Conservation (phyloP, 35 echinoderm and acorn worm genomes). For the Hemicentrotus pulcherrimus region DNA sequence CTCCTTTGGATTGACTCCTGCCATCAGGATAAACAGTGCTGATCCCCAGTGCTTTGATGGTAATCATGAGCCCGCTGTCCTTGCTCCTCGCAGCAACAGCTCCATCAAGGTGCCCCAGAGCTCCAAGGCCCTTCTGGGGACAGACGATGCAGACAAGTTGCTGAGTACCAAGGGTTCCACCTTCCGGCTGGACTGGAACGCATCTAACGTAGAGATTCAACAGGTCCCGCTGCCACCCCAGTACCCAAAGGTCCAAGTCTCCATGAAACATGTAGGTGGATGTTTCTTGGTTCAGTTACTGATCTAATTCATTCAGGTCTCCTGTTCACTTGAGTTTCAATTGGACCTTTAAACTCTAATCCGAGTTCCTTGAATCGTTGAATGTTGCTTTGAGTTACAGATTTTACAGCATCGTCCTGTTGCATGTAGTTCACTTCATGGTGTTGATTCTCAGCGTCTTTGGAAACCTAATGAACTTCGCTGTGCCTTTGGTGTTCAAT, state of each 20-base stretch:
- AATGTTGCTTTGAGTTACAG: background rate
- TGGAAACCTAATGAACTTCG: background rate
- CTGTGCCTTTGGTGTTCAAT: background rate
- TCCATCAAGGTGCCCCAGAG: background rate
- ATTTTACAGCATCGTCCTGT: background rate
- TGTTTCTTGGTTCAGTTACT: background rate
- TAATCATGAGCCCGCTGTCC: background rate
- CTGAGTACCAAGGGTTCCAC: slow-evolving; percentile 15
- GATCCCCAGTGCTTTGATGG: background rate
- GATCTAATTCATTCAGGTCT: background rate
- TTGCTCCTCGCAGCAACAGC: background rate
- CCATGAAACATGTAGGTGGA: slow-evolving; percentile 33
- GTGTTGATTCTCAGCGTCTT: background rate
- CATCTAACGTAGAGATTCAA: background rate
- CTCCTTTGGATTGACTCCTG: too few relatives aligned
- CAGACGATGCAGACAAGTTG: background rate
- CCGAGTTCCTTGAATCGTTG: background rate
- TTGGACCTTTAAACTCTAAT: background rate
- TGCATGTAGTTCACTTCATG: background rate
- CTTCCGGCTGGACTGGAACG: slow-evolving; percentile 17
- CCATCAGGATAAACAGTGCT: background rate
- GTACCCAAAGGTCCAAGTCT: background rate
- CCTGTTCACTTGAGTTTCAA: background rate
- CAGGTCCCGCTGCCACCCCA: background rate
- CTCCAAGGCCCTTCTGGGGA: background rate